phyloP scores from a whole-genome alignment of 2,113 vertebrate species.

The Tupaia tana region DNA sequence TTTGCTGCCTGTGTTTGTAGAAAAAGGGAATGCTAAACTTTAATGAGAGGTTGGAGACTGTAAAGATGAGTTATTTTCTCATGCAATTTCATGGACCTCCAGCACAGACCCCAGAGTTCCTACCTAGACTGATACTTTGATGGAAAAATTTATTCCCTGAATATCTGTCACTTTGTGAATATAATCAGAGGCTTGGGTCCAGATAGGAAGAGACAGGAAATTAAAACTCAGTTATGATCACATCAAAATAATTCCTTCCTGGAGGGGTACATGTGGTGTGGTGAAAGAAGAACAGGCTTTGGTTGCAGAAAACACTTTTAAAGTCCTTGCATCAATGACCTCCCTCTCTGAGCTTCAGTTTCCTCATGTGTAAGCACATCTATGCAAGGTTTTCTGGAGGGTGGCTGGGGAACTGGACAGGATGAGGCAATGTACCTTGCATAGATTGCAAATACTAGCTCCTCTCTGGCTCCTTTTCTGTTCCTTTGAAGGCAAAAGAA shows the following conservation, averaged over 20 bases:
- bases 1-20: neutral
- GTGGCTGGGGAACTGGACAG: neutral
- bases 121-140: neutral
- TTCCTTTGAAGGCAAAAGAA: neutral
- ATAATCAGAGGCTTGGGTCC: neutral
- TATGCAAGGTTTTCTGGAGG: neutral
- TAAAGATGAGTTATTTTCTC: neutral
- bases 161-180: neutral
- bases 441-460: neutral
- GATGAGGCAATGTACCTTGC: neutral
- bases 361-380: neutral
- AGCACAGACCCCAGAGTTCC: neutral
- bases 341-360: neutral
- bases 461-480: accelerated
- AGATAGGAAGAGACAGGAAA: conserved; percentile 65
- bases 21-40: neutral
- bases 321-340: neutral
- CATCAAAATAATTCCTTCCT: conserved; percentile 7
- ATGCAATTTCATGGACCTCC: neutral
- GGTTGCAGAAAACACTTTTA: neutral
- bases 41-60: neutral
- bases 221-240: conserved; percentile 46
- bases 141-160: neutral
- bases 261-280: neutral
- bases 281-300: neutral